Percentiles rank a stretch among this genome's conserved stretches.
Conservation (phyloP, 64 coral and sea anemone species). For the Cladopsammia gracilis region DNA sequence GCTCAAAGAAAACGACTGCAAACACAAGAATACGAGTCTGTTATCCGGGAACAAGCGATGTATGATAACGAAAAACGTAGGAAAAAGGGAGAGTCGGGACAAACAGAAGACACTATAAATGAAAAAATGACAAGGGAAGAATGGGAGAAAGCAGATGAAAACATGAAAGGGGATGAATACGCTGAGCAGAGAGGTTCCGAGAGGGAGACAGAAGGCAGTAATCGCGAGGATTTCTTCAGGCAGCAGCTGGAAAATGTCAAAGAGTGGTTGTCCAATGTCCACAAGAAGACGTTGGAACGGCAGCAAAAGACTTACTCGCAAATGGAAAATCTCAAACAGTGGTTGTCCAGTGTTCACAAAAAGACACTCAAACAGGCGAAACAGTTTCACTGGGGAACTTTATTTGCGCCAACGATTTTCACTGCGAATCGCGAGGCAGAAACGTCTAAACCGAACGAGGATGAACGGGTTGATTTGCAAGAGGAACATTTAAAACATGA, state of each 20-base stretch:
- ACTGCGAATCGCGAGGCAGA: neutral
- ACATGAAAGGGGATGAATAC: neutral
- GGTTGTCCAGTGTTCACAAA: slow-evolving; percentile 21
- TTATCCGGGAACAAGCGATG: slow-evolving; percentile 32
- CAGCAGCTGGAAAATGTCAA: slow-evolving; percentile 5
- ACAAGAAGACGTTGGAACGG: neutral
- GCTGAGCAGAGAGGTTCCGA: neutral
- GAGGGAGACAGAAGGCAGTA: neutral
- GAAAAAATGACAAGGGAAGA: neutral
- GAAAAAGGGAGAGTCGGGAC: neutral
- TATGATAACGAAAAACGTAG: slow-evolving; percentile 58
- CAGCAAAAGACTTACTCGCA: neutral
- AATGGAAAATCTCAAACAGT: neutral
- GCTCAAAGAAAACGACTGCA: neutral
- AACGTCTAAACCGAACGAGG: neutral
- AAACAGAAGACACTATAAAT: neutral
- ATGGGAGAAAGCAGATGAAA: neutral
- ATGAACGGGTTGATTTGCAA: neutral
- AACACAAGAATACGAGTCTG: slow-evolving; percentile 33
- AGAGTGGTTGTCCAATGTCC: slow-evolving; percentile 6
- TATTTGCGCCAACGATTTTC: neutral
- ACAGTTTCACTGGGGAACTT: neutral
- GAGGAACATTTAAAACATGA: neutral
- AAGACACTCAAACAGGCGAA: neutral
- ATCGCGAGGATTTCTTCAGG: neutral